phyloP scores from a whole-genome alignment of 92 coral and sea anemone species.

The Zoanthus gigantus region DNA sequence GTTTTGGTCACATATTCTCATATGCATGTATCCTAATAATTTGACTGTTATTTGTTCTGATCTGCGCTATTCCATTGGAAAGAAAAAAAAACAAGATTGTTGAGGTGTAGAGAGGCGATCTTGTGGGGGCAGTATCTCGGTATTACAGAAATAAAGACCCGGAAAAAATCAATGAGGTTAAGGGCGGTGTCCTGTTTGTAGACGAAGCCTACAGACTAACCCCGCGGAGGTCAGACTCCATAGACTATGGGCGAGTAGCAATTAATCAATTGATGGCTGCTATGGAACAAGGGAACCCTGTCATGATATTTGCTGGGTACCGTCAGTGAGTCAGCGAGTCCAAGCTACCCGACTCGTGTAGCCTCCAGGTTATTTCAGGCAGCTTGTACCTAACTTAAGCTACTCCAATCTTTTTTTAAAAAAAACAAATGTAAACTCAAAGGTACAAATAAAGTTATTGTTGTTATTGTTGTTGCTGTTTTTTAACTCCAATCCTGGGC shows the following conservation, averaged over 20 bases:
- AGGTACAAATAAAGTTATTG: too few relatives aligned
- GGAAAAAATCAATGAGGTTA: constrained; percentile 52
- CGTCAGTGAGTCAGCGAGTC: constrained; percentile 25
- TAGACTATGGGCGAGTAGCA: constrained; percentile 57
- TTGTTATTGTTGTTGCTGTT: neutral
- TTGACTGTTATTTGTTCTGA: constrained; percentile 13
- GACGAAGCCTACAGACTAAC: constrained; percentile 61
- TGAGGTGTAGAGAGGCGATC: constrained; percentile 63
- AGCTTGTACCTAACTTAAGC: too few relatives aligned
- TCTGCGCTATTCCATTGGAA: constrained; percentile 48
- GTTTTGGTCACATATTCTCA: neutral
- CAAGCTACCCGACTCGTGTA: too few relatives aligned
- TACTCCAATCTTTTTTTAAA: too few relatives aligned
- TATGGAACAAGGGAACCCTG: constrained; percentile 55
- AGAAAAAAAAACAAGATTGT: constrained; percentile 44
- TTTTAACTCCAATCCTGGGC: constrained; percentile 54
- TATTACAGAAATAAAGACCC: constrained; percentile 51
- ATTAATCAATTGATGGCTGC: constrained; percentile 62
- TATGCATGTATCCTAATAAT: neutral
- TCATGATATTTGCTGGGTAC: constrained; percentile 65
- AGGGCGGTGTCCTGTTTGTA: constrained; percentile 55
- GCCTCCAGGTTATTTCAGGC: too few relatives aligned
- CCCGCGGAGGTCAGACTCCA: constrained; percentile 30
- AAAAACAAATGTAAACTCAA: too few relatives aligned
- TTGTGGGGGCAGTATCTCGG: constrained; percentile 59